Evolutionary conservation across 1,140 invertebrate species (phyloP), one percentile per base, ranked within the genome.

Genomic region (Drosophila willistoni): DNA sequence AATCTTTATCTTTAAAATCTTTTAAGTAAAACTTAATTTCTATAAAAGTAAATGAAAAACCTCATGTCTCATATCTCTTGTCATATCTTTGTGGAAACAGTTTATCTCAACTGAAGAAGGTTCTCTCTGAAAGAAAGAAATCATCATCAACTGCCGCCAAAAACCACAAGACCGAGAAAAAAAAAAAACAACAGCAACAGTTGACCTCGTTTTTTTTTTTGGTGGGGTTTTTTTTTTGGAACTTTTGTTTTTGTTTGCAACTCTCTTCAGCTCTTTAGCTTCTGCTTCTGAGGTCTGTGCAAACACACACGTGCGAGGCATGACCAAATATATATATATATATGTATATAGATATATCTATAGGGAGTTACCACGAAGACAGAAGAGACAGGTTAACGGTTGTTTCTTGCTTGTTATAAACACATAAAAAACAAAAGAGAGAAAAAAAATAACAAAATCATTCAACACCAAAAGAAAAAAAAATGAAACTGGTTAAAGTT

Each of bases 331-430:
- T 36, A 67, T 39, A 36, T 34, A 42, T 33, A 22, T 22, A 22
- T 55, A 51, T 51, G 54, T 14, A 72, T 47, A 29, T 29, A 55
- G 10, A 67, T 29, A 44, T 29, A 55, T 36, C 9, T 22, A 6
- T 22, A 51, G 44, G 44, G 44, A 51, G 17, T 51, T 51, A 51
- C 44, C 44, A 51, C 22, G 63, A 80, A 67, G 39, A 56, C 29
- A 39, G 29, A 29, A 64, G 65, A 76, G 81, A 69, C 71, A 81
- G 69, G 51, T 70, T 85, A 85, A 85, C 82, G 82, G 81, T 81
- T 66, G 29, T 62, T 79, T 81, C 71, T 42, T 66, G 12, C 56
- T 55, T 17, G 42, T 68, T 68, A 69, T 64, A 71, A 81, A 67
- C 19, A 56, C 64, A 74, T 67, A 68, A 76, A 81, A 39, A 36